Conservation (phyloP, 2,113 vertebrate species). For the Benthochromis sp. region DNA sequence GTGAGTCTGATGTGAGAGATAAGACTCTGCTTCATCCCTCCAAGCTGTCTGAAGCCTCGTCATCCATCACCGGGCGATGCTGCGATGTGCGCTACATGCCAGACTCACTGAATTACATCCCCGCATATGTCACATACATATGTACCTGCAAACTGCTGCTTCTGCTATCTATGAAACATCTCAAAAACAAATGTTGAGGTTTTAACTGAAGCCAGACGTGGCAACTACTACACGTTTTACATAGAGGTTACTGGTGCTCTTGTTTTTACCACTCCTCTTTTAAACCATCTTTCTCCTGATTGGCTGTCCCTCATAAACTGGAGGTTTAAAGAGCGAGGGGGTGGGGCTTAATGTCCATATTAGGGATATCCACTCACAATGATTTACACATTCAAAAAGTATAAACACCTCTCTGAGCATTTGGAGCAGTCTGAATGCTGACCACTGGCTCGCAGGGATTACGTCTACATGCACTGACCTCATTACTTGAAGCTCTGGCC, state of each 20-base stretch:
- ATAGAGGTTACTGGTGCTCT: neutral
- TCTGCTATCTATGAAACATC: neutral
- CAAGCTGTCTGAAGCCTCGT: neutral
- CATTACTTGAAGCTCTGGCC: neutral
- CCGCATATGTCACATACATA: neutral
- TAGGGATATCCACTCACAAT: neutral
- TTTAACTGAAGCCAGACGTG: neutral
- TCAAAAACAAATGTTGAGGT: neutral
- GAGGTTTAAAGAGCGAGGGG: neutral
- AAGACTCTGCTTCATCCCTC: neutral
- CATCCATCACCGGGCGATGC: neutral
- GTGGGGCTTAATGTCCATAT: neutral
- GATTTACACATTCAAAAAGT: neutral
- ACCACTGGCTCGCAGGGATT: neutral
- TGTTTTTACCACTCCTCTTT: accelerated
- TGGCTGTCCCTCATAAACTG: neutral
- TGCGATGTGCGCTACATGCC: neutral
- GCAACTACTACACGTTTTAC: neutral
- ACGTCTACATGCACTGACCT: neutral
- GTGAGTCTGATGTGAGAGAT: neutral
- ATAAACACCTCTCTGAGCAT: neutral
- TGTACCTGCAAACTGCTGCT: neutral
- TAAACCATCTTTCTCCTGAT: neutral
- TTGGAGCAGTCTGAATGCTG: neutral
- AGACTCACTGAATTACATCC: neutral